Evolutionary conservation across 2,797 vertebrate species (phyloP).

Genomic region (Remorina albescens): DNA sequence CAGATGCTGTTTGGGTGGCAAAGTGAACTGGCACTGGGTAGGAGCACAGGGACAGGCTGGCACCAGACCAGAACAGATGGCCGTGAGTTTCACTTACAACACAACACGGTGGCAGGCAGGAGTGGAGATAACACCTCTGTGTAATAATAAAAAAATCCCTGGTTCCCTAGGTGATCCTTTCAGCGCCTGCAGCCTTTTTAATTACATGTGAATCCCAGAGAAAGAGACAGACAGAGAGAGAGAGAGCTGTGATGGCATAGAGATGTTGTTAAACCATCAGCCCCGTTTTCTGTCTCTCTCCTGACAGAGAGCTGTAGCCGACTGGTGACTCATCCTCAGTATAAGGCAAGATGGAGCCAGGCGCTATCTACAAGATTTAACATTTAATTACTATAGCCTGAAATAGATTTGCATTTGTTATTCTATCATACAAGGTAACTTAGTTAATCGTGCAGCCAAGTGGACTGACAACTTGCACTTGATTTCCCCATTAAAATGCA

Average conservation of each 20-base stretch:
- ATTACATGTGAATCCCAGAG: conserved; percentile 69
- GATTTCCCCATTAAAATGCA: conserved; percentile 14
- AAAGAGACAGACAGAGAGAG: conserved; percentile 26
- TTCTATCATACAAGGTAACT: conserved; percentile 13
- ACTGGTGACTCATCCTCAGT: conserved; percentile 70
- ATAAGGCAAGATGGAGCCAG: conserved; percentile 41
- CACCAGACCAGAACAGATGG: conserved; percentile 68
- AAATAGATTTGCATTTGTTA: conserved; percentile 45
- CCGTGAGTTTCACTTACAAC: conserved; percentile 59
- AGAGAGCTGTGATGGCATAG: conserved; percentile 40
- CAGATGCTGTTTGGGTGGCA: conserved; percentile 54
- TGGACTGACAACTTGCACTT: neutral
- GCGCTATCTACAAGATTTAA: conserved; percentile 46
- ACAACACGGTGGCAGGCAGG: conserved; percentile 54
- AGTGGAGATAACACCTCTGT: conserved; percentile 67
- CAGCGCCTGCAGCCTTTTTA: conserved; percentile 66
- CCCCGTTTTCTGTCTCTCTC: conserved; percentile 22
- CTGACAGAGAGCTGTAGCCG: conserved; percentile 29
- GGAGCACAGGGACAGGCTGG: conserved; percentile 52
- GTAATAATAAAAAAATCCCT: conserved; percentile 60
- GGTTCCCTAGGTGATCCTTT: conserved; percentile 61
- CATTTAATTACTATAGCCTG: conserved; percentile 52
- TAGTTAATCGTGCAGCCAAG: conserved; percentile 30
- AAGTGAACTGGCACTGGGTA: conserved; percentile 50
- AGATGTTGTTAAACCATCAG: conserved; percentile 62